Evolutionary conservation across 2,113 vertebrate genomes (phyloP).

Genomic region (Pangasianodon hypophthalmus): DNA sequence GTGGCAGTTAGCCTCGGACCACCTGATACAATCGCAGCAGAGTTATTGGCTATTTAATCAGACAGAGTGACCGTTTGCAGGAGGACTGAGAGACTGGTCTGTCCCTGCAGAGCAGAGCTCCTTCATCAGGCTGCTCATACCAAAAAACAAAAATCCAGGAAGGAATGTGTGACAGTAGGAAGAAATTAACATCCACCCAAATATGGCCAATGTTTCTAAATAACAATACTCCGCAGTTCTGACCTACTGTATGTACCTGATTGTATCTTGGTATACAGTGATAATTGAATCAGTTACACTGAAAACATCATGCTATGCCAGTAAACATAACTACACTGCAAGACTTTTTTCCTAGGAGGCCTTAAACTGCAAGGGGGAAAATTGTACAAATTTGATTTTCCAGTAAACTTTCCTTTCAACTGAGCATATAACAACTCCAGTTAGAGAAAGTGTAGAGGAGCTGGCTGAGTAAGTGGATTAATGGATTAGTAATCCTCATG

Average conservation of each 20-base stretch:
- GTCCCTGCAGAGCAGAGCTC: background rate
- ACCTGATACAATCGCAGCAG: background rate
- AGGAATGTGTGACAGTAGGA: background rate
- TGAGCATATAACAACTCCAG: slow-evolving; percentile 13
- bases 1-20: background rate
- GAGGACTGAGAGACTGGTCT: background rate
- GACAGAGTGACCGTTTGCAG: background rate
- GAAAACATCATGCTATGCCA: background rate
- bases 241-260: background rate
- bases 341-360: background rate
- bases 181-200: background rate
- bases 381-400: background rate
- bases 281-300: background rate
- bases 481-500: slow-evolving; percentile 29
- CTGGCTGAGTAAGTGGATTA: background rate
- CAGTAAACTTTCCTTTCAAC: background rate
- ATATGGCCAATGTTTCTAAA: background rate
- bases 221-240: background rate
- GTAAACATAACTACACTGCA: background rate
- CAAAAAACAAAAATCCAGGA: background rate
- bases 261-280: background rate
- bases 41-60: slow-evolving; percentile 4
- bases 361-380: background rate
- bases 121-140: background rate
- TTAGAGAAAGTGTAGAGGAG: background rate